phyloP scores from a whole-genome alignment of 2,113 vertebrate genomes.

The Gymnobelideus leadbeateri region DNA sequence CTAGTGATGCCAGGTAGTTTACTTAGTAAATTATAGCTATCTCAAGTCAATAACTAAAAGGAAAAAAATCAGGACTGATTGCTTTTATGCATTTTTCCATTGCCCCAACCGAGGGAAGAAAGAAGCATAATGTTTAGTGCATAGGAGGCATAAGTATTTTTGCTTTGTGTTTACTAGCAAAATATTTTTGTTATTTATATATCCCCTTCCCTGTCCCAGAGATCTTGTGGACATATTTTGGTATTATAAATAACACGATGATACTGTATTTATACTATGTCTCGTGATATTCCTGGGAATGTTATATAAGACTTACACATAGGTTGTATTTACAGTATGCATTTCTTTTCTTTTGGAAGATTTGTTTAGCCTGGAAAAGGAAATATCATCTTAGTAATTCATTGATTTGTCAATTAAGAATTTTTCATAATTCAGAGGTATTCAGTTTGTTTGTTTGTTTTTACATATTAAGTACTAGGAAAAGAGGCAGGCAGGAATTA shows the following conservation, averaged over 20 bases:
- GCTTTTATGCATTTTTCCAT: slow-evolving; percentile 68
- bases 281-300: slow-evolving; percentile 77
- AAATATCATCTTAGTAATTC: slow-evolving; percentile 59
- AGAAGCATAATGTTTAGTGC: slow-evolving; percentile 22
- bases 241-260: slow-evolving; percentile 69
- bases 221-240: slow-evolving; percentile 73
- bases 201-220: slow-evolving; percentile 71
- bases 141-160: slow-evolving; percentile 43
- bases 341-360: slow-evolving; percentile 49
- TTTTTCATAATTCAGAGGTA: slow-evolving; percentile 7
- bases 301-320: slow-evolving; percentile 69
- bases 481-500: not conserved
- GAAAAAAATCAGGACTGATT: slow-evolving; percentile 67
- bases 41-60: slow-evolving; percentile 75
- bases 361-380: slow-evolving; percentile 41
- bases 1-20: slow-evolving; percentile 79
- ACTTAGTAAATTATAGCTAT: slow-evolving; percentile 82
- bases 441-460: not conserved
- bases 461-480: not conserved
- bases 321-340: slow-evolving; percentile 59
- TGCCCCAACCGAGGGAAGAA: slow-evolving; percentile 28
- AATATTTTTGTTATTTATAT: slow-evolving; percentile 79
- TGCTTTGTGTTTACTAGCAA: slow-evolving; percentile 68
- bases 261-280: slow-evolving; percentile 61
- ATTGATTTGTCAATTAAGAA: slow-evolving; percentile 22